These are phyloP conservation scores for Cyprinus carpio DNA, from an alignment of 2,113 vertebrate species.

Conservation along the genomic window DNA sequence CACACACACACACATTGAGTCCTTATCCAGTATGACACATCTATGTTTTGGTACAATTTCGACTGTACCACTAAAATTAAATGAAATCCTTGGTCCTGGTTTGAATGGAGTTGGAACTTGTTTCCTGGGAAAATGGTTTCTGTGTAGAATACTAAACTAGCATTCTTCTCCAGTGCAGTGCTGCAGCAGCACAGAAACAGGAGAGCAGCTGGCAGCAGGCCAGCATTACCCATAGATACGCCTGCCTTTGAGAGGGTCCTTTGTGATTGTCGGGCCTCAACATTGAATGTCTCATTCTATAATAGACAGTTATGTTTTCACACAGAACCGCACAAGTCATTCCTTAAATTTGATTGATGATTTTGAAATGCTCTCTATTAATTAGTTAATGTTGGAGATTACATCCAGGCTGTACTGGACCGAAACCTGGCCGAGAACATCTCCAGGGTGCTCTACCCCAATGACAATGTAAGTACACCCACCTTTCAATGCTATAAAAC, in stretches of 20 bases:
- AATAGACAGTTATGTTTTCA: background rate
- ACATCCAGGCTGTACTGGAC: constrained; percentile 85
- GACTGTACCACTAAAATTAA: background rate
- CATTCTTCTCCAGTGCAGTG: background rate
- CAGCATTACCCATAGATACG: constrained; percentile 46
- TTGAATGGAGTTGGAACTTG: background rate
- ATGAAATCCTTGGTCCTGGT: background rate
- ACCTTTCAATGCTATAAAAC: background rate
- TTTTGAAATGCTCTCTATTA: background rate
- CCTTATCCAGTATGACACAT: background rate
- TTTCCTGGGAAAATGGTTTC: constrained; percentile 39
- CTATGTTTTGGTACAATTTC: background rate
- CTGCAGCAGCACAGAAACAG: background rate
- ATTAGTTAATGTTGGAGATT: constrained; percentile 85
- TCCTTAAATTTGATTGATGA: no score
- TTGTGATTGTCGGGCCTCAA: background rate
- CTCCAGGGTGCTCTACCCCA: constrained; percentile 87
- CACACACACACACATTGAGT: background rate
- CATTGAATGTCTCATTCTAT: background rate
- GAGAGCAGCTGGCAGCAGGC: constrained; percentile 42
- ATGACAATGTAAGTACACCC: constrained; percentile 81
- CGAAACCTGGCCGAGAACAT: constrained; percentile 90
- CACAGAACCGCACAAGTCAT: no score
- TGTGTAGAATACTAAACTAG: constrained; percentile 55
- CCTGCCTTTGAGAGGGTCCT: background rate